Conservation (phyloP, 2,797 vertebrate genomes). For the Tragopan temminckii region DNA sequence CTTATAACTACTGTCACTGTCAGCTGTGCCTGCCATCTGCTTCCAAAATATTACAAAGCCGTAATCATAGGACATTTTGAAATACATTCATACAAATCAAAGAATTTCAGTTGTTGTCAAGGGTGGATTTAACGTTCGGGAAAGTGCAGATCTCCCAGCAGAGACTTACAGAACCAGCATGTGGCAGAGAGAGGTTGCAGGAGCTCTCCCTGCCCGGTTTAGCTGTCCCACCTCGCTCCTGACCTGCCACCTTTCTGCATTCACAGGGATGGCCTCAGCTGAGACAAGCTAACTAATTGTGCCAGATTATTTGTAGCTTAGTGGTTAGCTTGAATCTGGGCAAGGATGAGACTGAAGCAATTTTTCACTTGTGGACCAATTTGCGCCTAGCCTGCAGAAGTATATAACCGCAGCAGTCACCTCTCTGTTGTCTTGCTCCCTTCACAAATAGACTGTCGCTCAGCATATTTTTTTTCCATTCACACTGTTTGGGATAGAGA, state of each 20-base stretch:
- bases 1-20: constrained; percentile 62
- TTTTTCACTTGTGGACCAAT: neutral
- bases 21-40: constrained; percentile 83
- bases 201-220: neutral
- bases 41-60: constrained; percentile 74
- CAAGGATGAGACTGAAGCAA: neutral
- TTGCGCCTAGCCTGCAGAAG: neutral
- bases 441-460: neutral
- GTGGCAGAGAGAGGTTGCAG: neutral
- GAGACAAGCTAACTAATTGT: neutral
- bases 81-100: constrained; percentile 71
- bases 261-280: neutral
- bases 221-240: neutral
- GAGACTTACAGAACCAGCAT: neutral
- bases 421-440: neutral
- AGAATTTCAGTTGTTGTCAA: constrained; percentile 44
- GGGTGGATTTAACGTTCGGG: constrained; percentile 23
- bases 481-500: neutral
- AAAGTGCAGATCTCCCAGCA: neutral
- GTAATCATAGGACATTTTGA: constrained; percentile 73
- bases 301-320: constrained; percentile 16
- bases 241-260: neutral
- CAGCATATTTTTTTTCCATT: neutral
- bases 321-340: neutral
- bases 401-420: neutral